phyloP scores from a whole-genome alignment of 2,797 vertebrate species.

The Momotus momota region DNA sequence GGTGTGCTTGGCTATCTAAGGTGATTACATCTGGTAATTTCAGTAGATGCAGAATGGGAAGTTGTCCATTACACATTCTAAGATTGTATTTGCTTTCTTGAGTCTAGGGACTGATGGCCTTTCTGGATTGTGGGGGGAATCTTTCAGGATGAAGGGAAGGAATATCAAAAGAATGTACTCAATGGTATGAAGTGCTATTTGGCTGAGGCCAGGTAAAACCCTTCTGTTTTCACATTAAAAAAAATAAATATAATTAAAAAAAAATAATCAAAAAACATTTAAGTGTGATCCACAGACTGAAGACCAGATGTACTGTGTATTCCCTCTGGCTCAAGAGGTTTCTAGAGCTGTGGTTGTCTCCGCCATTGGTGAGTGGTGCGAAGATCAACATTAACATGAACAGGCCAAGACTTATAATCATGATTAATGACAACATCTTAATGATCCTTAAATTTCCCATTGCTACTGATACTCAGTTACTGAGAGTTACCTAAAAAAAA shows the following conservation, averaged over 20 bases:
- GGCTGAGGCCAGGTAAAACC: not conserved
- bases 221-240: not conserved
- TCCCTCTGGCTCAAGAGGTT: not conserved
- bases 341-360: not conserved
- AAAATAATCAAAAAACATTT: rapidly evolving
- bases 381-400: not conserved
- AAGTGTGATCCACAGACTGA: not conserved
- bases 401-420: not conserved
- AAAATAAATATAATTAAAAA: not conserved
- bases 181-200: not conserved
- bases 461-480: not conserved
- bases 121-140: not conserved
- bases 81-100: not conserved
- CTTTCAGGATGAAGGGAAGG: not conserved
- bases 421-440: not conserved
- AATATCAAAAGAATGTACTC: not conserved
- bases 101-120: not conserved
- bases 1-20: not conserved
- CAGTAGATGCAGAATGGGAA: not conserved
- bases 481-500: not conserved
- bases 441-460: not conserved
- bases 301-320: not conserved
- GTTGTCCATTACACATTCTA: not conserved
- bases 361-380: not conserved
- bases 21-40: not conserved